These are phyloP conservation scores for Aleadryas rufinucha DNA, from an alignment of 2,113 vertebrate species.

Conservation along the genomic window DNA sequence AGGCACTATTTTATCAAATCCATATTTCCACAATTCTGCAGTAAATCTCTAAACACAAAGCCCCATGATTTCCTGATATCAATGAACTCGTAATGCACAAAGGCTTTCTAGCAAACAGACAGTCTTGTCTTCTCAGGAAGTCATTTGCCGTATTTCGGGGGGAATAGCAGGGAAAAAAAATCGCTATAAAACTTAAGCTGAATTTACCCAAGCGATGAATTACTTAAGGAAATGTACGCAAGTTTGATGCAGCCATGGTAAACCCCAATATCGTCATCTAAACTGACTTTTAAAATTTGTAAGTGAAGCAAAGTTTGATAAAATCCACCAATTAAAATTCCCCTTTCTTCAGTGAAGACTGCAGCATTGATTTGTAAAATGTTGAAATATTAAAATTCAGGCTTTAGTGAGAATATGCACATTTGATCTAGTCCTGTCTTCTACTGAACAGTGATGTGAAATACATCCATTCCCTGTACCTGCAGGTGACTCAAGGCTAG, in stretches of 20 bases:
- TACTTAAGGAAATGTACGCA: conserved; percentile 51
- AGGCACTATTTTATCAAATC: conserved; percentile 94
- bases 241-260: conserved; percentile 60
- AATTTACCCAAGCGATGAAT: conserved; percentile 54
- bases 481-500: not conserved
- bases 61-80: conserved; percentile 72
- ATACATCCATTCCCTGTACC: not conserved
- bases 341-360: conserved; percentile 37
- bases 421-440: not conserved
- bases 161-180: conserved; percentile 64
- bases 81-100: conserved; percentile 71
- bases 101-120: conserved; percentile 68
- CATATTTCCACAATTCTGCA: conserved; percentile 71
- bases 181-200: conserved; percentile 59
- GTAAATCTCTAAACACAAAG: conserved; percentile 71
- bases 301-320: conserved; percentile 42
- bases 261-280: conserved; percentile 47
- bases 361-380: conserved; percentile 50
- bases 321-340: conserved; percentile 44
- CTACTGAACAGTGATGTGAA: not conserved
- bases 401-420: not conserved
- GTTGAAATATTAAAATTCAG: not conserved
- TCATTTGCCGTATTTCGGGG: conserved; percentile 50
- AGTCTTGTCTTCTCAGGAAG: conserved; percentile 71
- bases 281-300: conserved; percentile 46